Evolutionary conservation across 1,140 invertebrate genomes (phyloP).

Genomic region (Drosophila azteca): DNA sequence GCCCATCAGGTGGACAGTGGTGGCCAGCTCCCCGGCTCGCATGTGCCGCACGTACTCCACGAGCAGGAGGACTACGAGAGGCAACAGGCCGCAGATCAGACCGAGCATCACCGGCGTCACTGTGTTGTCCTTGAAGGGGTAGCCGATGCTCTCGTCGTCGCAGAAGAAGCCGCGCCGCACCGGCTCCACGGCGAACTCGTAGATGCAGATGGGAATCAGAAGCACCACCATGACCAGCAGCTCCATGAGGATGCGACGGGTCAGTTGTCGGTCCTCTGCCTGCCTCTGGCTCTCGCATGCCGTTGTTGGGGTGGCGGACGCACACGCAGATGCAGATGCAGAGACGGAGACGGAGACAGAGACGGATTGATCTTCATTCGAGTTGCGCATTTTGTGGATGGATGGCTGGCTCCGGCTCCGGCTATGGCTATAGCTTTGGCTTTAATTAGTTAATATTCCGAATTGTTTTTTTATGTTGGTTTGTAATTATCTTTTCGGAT

Average conservation of each 20-base stretch:
- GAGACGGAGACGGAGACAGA: slow-evolving; percentile 3
- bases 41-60: slow-evolving; percentile 63
- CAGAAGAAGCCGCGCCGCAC: slow-evolving; percentile 97
- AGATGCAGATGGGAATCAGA: slow-evolving; percentile 87
- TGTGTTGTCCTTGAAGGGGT: slow-evolving; percentile 92
- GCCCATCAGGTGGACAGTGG: slow-evolving; percentile 47
- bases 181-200: slow-evolving; percentile 89
- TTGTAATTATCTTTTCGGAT: slow-evolving; percentile 67
- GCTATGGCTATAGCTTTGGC: slow-evolving; percentile 34
- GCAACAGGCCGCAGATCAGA: slow-evolving; percentile 88
- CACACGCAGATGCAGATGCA: background rate
- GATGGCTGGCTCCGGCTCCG: slow-evolving; percentile 29
- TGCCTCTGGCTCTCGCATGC: background rate
- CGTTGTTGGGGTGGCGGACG: background rate
- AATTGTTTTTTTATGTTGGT: slow-evolving; percentile 50
- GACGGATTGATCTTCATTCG: slow-evolving; percentile 40
- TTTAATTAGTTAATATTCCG: slow-evolving; percentile 77
- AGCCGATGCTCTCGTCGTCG: slow-evolving; percentile 95
- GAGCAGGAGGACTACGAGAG: slow-evolving; percentile 45
- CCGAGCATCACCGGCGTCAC: slow-evolving; percentile 91
- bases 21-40: slow-evolving; percentile 39
- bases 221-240: slow-evolving; percentile 65
- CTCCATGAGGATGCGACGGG: slow-evolving; percentile 57
- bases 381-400: slow-evolving; percentile 54
- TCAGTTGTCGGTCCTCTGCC: slow-evolving; percentile 33